Evolutionary conservation across 2,113 vertebrate species (phyloP).

Genomic region (Xenopus laevis): DNA sequence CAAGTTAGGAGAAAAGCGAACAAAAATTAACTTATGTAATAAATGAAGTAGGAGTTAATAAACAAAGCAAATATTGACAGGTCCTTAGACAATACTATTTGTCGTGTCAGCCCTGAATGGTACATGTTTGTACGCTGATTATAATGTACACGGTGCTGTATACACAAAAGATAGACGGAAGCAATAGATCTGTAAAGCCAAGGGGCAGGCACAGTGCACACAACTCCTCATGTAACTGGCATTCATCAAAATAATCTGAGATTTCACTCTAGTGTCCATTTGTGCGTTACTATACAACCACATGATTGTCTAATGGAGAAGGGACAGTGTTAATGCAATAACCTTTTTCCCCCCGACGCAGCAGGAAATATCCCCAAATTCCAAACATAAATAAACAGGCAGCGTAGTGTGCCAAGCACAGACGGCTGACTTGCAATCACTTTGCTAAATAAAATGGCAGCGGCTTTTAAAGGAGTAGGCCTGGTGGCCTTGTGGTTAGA

Average conservation of each 20-base stretch:
- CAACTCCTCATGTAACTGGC: too few relatives aligned
- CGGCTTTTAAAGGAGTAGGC: conserved; percentile 23
- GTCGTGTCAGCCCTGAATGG: conserved; percentile 23
- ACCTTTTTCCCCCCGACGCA: background rate
- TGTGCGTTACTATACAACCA: background rate
- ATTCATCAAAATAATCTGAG: too few relatives aligned
- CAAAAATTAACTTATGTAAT: background rate
- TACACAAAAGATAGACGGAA: conserved; percentile 20
- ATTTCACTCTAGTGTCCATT: background rate
- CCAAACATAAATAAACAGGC: conserved; percentile 29
- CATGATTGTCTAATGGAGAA: background rate
- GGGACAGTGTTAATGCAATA: conserved; percentile 9
- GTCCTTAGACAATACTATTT: conserved; percentile 33
- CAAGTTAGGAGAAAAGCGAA: too few relatives aligned
- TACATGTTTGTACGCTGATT: conserved; percentile 26
- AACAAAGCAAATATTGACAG: conserved; percentile 28
- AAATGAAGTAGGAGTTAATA: conserved; percentile 26
- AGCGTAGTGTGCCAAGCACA: background rate
- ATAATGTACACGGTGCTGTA: conserved; percentile 17
- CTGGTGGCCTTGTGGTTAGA: conserved; percentile 37
- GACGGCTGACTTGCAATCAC: conserved; percentile 8
- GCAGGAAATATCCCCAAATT: conserved; percentile 32
- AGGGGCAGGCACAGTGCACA: too few relatives aligned
- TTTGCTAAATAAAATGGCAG: conserved; percentile 32
- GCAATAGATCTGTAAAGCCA: background rate